phyloP scores from a whole-genome alignment of 2,888 invertebrate genomes.

The Suillia variegata region DNA sequence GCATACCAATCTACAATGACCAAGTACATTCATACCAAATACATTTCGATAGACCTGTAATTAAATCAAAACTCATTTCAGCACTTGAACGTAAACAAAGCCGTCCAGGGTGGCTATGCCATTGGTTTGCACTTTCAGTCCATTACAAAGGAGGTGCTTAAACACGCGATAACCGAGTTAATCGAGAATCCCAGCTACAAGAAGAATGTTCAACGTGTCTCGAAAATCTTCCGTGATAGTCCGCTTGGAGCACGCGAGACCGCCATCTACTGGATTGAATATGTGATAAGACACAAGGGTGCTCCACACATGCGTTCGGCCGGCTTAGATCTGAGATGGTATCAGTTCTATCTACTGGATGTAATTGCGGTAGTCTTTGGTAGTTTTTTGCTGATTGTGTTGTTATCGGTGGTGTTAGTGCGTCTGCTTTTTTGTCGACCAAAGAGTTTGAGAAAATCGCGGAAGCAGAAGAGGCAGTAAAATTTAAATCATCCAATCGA shows the following conservation, averaged over 20 bases:
- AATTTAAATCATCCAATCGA: too few relatives aligned
- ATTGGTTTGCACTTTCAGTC: constrained; percentile 52
- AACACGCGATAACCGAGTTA: constrained; percentile 53
- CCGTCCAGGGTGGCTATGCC: constrained; percentile 55
- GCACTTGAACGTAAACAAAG: constrained; percentile 56
- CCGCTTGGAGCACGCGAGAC: constrained; percentile 52
- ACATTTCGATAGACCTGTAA: too few relatives aligned
- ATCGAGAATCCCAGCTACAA: constrained; percentile 56
- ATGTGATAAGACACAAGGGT: constrained; percentile 59
- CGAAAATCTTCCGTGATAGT: constrained; percentile 58
- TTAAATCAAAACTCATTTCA: constrained; percentile 35
- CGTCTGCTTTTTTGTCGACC: constrained; percentile 18
- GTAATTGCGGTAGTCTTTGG: constrained; percentile 41
- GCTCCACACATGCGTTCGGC: constrained; percentile 57
- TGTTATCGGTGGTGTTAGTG: not conserved
- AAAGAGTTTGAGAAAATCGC: not conserved
- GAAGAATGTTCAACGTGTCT: constrained; percentile 49
- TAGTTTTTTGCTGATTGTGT: not conserved
- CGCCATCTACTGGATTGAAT: constrained; percentile 62
- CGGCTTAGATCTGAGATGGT: constrained; percentile 56
- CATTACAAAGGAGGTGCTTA: constrained; percentile 47
- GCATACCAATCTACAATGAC: constrained; percentile 62
- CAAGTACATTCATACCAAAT: constrained; percentile 43
- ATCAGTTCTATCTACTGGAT: constrained; percentile 59
- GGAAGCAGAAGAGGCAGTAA: too few relatives aligned